phyloP scores from a whole-genome alignment of 2,888 invertebrate genomes.

The Stratiomys singularior region DNA sequence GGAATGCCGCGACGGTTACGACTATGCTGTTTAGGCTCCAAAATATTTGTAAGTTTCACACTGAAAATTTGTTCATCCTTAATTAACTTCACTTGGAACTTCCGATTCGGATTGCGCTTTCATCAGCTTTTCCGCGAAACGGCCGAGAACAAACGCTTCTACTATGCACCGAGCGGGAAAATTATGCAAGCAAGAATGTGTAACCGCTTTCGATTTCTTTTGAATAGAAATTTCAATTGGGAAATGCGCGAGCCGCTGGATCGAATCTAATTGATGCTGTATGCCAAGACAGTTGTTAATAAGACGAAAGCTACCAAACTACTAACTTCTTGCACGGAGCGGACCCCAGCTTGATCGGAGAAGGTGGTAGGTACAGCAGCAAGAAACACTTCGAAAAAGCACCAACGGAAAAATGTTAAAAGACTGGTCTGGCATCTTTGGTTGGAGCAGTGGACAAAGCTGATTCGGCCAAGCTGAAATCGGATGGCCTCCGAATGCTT shows the following conservation, averaged over 20 bases:
- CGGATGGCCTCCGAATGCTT: conserved; percentile 18
- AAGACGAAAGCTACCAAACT: conserved; percentile 42
- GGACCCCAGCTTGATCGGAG: conserved; percentile 23
- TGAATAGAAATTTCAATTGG: conserved; percentile 1
- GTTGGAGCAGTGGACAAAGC: conserved; percentile 29
- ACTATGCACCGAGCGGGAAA: conserved; percentile 1
- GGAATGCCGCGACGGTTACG: background rate
- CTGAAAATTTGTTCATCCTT: conserved; percentile 15
- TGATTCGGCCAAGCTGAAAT: conserved; percentile 22
- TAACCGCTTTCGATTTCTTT: conserved; percentile 11
- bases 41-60: conserved; percentile 14
- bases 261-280: background rate
- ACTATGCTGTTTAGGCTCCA: background rate
- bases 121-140: background rate
- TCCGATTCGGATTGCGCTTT: background rate
- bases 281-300: conserved; percentile 37
- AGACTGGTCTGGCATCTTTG: conserved; percentile 27
- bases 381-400: conserved; percentile 13
- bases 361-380: conserved; percentile 28
- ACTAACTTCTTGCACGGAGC: conserved; percentile 40
- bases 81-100: conserved; percentile 13
- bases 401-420: conserved; percentile 36
- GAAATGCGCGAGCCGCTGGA: conserved; percentile 28
- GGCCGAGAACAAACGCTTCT: background rate
- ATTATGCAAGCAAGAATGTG: background rate